Evolutionary conservation across 1,140 invertebrate genomes (phyloP), one percentile per base, ranked within the genome.

Genomic region (Microplitis demolitor): DNA sequence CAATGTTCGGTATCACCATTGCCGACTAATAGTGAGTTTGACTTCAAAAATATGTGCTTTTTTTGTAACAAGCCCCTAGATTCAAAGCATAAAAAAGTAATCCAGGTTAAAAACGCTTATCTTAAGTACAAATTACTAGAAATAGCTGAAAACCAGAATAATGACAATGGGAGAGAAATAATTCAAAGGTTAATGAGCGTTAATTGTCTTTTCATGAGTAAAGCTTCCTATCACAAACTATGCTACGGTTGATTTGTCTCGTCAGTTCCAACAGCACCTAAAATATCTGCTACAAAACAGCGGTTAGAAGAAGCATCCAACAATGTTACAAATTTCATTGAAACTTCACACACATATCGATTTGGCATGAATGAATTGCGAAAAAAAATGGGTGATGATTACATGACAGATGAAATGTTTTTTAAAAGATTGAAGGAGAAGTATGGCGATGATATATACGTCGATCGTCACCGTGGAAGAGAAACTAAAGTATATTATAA

Each of bases 31-130:
- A 56, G n/a, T 58, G 51, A 69, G 31, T 69, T 69, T 14, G 16
- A 69, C 56, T 69, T 69, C 16, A 33, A 34, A 37, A 53, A 69
- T 56, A 24, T 69, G n/a, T 69, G 67, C 37, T 69, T 69, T 39
- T 31, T 69, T 69, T 69, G 67, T 60, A 53, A 34, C 50, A 34
- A 69, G 8, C 11, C 4, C 33, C 16, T 60, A 33, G 31, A 69
- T 39, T 37, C 51, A 11, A 14, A 58, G 31, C 51, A 69, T 50
- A 34, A 56, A 34, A 53, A 69, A 34, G 56, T 69, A 8, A 24
- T 24, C 3, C 67, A n/a, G n/a, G 67, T 69, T 39, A 31, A 58
- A 24, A 31, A 69, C 24, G 11, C 31, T 34, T 69, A 35, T 2
- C 33, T 69, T 50, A 69, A 56, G 53, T 13, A 69, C 34, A 37